Evolutionary conservation across 2,797 vertebrate species (phyloP).

Genomic region (Tragelaphus oryx): DNA sequence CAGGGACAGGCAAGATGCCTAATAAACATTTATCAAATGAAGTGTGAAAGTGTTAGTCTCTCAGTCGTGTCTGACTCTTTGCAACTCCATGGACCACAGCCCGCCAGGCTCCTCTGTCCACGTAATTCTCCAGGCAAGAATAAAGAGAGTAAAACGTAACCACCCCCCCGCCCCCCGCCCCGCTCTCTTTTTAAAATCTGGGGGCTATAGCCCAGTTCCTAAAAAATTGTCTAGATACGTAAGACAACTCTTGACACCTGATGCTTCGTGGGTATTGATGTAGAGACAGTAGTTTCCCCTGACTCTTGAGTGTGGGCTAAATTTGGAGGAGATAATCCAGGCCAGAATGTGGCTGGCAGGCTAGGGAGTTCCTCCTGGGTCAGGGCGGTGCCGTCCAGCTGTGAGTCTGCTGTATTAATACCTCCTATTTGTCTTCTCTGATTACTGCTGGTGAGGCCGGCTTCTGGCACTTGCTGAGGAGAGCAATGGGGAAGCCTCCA

Average conservation of each 20-base stretch:
- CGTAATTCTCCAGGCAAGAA: background rate
- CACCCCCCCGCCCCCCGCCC: fast-evolving
- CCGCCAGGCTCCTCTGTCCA: background rate
- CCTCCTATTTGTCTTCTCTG: background rate
- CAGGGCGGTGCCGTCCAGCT: constrained; percentile 58
- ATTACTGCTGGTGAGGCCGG: background rate
- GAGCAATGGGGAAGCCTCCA: background rate
- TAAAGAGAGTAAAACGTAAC: background rate
- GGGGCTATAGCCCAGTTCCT: background rate
- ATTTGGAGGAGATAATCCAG: constrained; percentile 63
- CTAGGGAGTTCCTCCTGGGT: constrained; percentile 49
- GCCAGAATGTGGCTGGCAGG: constrained; percentile 20
- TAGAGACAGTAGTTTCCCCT: constrained; percentile 36
- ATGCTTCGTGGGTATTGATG: background rate
- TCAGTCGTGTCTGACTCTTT: background rate
- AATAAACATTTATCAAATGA: background rate
- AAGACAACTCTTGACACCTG: background rate
- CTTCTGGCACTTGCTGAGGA: background rate
- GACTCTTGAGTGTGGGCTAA: constrained; percentile 44
- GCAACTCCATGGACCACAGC: background rate
- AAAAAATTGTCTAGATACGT: background rate
- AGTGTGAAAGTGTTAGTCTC: background rate
- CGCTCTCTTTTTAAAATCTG: background rate
- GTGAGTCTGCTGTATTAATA: constrained; percentile 40
- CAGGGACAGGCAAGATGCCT: background rate